Conservation (phyloP, 2,797 vertebrate genomes). For the Syngnathus rostellatus region DNA sequence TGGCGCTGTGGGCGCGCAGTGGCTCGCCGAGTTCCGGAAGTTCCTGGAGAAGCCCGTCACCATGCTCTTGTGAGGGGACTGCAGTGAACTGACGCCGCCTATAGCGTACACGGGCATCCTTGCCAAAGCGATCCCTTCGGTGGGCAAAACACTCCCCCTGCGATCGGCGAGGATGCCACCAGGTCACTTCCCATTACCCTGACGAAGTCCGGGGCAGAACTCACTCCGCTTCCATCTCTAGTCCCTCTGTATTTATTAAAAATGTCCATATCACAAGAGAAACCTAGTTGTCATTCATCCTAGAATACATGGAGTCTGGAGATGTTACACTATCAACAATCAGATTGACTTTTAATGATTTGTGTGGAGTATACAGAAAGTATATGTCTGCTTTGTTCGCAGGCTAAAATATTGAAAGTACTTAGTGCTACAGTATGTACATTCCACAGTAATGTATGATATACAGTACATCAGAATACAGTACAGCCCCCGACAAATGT, state of each 20-base stretch:
- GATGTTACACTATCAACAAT: constrained; percentile 53
- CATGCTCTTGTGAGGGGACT: constrained; percentile 83
- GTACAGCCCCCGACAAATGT: constrained; percentile 13
- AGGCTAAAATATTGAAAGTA: neutral
- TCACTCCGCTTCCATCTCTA: constrained; percentile 39
- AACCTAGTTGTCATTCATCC: constrained; percentile 37
- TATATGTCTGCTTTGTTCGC: constrained; percentile 11
- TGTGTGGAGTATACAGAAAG: constrained; percentile 15
- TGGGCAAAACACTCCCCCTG: constrained; percentile 15
- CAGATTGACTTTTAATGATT: constrained; percentile 13
- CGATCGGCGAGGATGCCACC: constrained; percentile 36
- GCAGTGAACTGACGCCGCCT: constrained; percentile 12
- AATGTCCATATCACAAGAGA: constrained; percentile 29
- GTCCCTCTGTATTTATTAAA: constrained; percentile 56
- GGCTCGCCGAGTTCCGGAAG: constrained; percentile 94
- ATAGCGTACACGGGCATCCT: constrained; percentile 27
- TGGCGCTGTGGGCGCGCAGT: constrained; percentile 93
- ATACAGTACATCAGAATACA: constrained; percentile 3
- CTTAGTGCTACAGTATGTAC: neutral
- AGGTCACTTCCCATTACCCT: constrained; percentile 55
- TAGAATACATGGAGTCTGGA: constrained; percentile 53
- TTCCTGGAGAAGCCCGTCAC: constrained; percentile 90
- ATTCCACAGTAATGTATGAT: neutral
- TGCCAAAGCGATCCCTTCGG: constrained; percentile 38
- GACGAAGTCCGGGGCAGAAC: constrained; percentile 37